Conservation (phyloP, 2,888 invertebrate species). For the Netelia virgata region DNA sequence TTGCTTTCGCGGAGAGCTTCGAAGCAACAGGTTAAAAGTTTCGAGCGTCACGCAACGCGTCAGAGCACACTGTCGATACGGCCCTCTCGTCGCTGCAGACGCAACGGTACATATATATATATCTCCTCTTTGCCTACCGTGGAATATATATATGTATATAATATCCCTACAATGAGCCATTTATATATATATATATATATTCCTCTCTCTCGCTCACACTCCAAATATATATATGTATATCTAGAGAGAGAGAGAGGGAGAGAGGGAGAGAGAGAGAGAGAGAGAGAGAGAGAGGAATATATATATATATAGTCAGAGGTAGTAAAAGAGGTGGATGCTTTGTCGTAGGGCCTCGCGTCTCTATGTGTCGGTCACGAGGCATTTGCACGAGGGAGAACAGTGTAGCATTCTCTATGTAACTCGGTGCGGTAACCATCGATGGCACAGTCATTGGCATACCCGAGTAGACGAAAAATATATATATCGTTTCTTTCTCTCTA, state of each 20-base stretch:
- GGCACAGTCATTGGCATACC: constrained; percentile 21
- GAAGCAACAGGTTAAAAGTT: constrained; percentile 67
- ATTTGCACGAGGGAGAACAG: background rate
- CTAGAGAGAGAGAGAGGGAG: background rate
- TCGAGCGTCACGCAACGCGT: constrained; percentile 68
- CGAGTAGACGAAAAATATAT: constrained; percentile 21
- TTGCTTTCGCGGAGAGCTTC: background rate
- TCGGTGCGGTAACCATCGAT: background rate
- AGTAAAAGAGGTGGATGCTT: constrained; percentile 45
- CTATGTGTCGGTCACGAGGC: constrained; percentile 14
- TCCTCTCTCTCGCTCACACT: no score
- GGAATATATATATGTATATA: background rate
- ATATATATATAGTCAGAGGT: constrained; percentile 35
- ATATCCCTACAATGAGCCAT: background rate
- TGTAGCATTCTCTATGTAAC: background rate
- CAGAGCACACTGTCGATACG: constrained; percentile 68
- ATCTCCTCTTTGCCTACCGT: background rate
- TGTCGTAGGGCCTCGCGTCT: constrained; percentile 49
- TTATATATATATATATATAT: background rate
- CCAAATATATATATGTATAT: background rate
- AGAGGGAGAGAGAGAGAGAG: background rate
- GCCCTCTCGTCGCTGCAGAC: constrained; percentile 65
- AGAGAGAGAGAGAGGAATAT: constrained; percentile 23
- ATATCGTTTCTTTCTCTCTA: constrained; percentile 22
- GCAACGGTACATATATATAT: constrained; percentile 59